phyloP scores from a whole-genome alignment of 2,113 vertebrate species.

The Isurus oxyrinchus region DNA sequence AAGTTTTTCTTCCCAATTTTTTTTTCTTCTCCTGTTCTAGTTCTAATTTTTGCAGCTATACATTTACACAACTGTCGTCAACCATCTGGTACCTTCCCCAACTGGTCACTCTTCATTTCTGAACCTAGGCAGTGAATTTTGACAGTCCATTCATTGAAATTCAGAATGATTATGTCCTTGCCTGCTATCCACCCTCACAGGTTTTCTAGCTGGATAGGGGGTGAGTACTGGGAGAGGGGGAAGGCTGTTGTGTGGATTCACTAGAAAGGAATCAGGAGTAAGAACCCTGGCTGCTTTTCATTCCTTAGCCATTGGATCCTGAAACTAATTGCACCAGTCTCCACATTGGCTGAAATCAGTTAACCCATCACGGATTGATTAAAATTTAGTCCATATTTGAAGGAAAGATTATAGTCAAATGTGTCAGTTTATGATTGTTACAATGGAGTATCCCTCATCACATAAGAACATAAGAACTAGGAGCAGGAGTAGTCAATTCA shows the following conservation, averaged over 20 bases:
- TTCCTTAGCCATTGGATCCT: neutral
- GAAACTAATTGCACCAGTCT: neutral
- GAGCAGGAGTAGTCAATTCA: no score
- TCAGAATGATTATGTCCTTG: neutral
- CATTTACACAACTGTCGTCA: neutral
- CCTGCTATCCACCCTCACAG: neutral
- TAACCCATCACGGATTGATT: neutral
- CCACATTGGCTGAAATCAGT: neutral
- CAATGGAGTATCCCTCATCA: neutral
- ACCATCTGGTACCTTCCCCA: neutral
- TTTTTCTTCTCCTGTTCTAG: neutral
- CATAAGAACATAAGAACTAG: no score
- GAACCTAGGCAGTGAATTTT: neutral
- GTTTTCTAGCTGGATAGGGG: neutral
- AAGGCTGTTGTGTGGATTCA: neutral
- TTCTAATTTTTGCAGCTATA: neutral
- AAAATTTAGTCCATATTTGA: neutral
- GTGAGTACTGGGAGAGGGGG: neutral
- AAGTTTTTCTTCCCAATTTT: neutral
- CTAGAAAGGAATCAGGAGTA: neutral
- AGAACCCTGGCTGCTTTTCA: neutral
- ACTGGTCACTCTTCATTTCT: neutral
- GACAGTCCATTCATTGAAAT: neutral
- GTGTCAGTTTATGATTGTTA: neutral
- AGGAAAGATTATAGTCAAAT: neutral